These are phyloP conservation scores for Drosophila ficusphila DNA, from an alignment of 1,140 invertebrate species.

Conservation along the genomic window DNA sequence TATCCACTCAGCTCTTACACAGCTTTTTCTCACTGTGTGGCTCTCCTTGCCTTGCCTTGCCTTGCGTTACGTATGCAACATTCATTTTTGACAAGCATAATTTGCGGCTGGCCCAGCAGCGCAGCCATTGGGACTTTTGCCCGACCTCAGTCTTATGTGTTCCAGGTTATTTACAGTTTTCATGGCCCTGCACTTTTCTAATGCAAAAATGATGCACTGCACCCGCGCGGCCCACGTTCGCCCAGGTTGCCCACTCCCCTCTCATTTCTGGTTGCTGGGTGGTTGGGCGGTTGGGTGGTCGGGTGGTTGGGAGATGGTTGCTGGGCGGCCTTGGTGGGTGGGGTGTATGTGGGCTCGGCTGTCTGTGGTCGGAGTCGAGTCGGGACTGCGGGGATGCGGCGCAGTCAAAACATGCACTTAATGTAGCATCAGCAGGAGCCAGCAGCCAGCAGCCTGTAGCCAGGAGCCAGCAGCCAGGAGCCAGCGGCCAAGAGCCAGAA, in stretches of 20 bases:
- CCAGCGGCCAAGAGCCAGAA: background rate
- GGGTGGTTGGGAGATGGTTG: conserved; percentile 6
- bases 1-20: too few relatives aligned
- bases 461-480: conserved; percentile 1
- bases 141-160: conserved; percentile 30
- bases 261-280: too few relatives aligned
- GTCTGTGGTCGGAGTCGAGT: conserved; percentile 61
- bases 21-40: conserved; percentile 30
- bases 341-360: conserved; percentile 7
- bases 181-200: conserved; percentile 73
- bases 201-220: conserved; percentile 82
- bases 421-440: conserved; percentile 53
- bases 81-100: conserved; percentile 82
- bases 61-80: conserved; percentile 72
- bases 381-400: conserved; percentile 21
- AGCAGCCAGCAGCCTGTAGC: conserved; percentile 11
- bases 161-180: conserved; percentile 73
- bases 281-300: background rate
- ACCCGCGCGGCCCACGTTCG: conserved; percentile 47
- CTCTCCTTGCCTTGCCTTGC: conserved; percentile 54
- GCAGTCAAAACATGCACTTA: conserved; percentile 70
- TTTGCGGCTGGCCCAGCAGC: conserved; percentile 62
- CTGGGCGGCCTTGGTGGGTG: background rate
- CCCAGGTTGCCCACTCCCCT: background rate
- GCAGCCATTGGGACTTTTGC: conserved; percentile 34